Conservation (phyloP, 2,113 vertebrate genomes). For the Potamarius usumacintae region DNA sequence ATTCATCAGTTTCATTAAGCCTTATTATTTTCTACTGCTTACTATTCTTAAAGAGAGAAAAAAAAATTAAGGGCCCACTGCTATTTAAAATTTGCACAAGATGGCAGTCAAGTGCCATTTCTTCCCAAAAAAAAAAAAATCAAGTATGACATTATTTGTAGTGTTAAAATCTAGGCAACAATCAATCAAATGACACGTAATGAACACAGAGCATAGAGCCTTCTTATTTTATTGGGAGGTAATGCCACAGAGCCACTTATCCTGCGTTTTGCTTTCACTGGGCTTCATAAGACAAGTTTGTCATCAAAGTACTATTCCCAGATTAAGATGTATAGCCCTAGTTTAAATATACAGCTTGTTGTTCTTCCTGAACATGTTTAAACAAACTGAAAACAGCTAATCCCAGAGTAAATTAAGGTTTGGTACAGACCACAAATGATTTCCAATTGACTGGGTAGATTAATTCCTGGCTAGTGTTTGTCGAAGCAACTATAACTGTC, state of each 20-base stretch:
- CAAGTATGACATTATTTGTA: neutral
- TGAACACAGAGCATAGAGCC: neutral
- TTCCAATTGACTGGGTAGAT: neutral
- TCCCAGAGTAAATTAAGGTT: neutral
- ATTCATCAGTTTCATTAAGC: neutral
- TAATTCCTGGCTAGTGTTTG: neutral
- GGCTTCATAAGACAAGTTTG: neutral
- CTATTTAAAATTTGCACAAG: constrained; percentile 16
- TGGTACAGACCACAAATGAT: neutral
- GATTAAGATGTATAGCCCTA: neutral
- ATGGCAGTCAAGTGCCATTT: constrained; percentile 24
- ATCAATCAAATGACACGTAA: neutral
- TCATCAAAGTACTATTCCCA: neutral
- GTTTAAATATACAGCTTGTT: neutral
- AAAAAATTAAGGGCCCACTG: neutral
- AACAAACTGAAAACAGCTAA: neutral
- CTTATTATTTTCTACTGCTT: neutral
- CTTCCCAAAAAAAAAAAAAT: neutral
- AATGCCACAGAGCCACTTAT: neutral
- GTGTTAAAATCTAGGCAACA: neutral
- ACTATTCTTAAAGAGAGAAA: neutral
- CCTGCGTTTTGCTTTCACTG: neutral
- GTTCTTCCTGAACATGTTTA: neutral
- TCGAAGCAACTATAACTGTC: neutral
- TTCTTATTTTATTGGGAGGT: neutral